Evolutionary conservation across 1,140 invertebrate species (phyloP).

Genomic region (Propsilocerus akamusi): DNA sequence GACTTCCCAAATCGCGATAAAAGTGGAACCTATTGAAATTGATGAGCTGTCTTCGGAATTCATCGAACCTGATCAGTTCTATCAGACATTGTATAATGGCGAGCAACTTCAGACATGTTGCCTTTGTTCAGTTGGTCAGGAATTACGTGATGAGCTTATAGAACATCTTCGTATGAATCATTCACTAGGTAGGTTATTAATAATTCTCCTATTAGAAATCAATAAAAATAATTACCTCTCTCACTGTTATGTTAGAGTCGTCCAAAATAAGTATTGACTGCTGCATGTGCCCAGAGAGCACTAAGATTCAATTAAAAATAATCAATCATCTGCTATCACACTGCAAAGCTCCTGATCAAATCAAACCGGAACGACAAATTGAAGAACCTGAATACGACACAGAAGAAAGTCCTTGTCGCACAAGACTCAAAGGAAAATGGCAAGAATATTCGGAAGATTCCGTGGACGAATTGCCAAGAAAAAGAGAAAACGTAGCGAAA

Average conservation of each 20-base stretch:
- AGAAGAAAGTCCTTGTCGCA: background rate
- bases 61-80: too few relatives aligned
- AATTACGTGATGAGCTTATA: background rate
- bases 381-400: background rate
- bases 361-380: background rate
- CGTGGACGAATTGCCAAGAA: background rate
- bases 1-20: background rate
- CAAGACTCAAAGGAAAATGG: background rate
- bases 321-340: background rate
- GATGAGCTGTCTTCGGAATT: too few relatives aligned
- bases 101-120: background rate
- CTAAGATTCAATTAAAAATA: background rate
- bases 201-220: background rate
- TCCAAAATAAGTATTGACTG: background rate
- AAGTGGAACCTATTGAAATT: background rate
- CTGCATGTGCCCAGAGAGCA: background rate
- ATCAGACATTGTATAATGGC: background rate
- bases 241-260: background rate
- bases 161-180: background rate
- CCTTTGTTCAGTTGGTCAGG: background rate
- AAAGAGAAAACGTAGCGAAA: background rate
- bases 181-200: background rate
- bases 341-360: background rate
- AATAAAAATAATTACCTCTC: background rate
- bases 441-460: too few relatives aligned